Base-by-base conservation (phyloP, 1,140 invertebrate genomes). In the Drosophila tropicalis region DNA sequence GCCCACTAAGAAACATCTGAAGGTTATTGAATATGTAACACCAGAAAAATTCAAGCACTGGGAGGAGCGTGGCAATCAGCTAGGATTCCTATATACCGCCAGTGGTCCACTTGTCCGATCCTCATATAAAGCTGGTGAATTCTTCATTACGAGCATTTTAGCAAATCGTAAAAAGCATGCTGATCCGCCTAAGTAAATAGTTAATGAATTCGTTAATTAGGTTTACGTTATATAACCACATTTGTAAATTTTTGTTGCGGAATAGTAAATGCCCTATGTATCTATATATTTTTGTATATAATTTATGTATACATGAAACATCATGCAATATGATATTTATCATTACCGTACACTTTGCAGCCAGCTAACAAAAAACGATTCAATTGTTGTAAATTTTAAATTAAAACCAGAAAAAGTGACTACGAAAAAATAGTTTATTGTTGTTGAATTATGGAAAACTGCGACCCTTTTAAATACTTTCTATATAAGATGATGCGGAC, bases 101-200 rank as follows among this genome's bases (percentile, higher is more conserved):
- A 99, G 98, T 93, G 99, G 99, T 12, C 98, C 99, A 1, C 93
- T 99, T 13, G 98, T 99, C 0, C 93, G 99, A 29, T 99, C 98
- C 65, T 99, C 98, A 0, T 99, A 99, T 90, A 98, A 98, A 93
- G 99, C 99, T 62, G 99, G 98, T 55, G 97, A 98, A 94, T 97
- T 96, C 92, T 98, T 97, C 90, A 95, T 98, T 19, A 94, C 95
- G 13, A 97, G 96, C 90, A 95, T 98, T 73, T 90, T 98, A 39
- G 94, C 95, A 77, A 94, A 95, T 60, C 72, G 90, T 1, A 91
- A 76, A 13, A 86, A 81, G 41, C 22, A 17, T 29, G 13, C 5
- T 7, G 22, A 25, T 6, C 29, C 4, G 6, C 54, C 6, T 3
- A 19, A 40, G 17, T 75, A 75, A 51, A 13, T 62, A 5, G 55